Base-by-base conservation (phyloP, 2,797 vertebrate species). In the Chelon labrosus region DNA sequence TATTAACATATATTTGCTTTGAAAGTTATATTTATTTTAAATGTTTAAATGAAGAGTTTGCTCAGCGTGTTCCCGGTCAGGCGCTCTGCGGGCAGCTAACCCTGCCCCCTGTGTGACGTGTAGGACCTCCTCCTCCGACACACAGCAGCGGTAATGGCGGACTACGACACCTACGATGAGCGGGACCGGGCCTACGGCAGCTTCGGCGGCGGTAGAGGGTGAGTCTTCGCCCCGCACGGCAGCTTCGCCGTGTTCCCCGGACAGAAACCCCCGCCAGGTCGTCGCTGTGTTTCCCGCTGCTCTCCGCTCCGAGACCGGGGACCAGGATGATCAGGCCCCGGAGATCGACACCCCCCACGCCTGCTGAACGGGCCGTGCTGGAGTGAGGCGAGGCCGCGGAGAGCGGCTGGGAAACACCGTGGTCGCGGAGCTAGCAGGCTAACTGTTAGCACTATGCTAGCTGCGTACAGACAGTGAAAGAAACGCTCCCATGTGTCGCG, bases 161-260 rank as follows among this genome's bases (percentile, higher is more conserved):
- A 99, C 91, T 97, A 94, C 90, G 97, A 99, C 85, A 95, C 91
- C 90, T 98, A 96, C 89, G 97, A 98, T 77, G 97, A 98, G 90
- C 96, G 96, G 94, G 94, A 95, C 74, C 88, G 94, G 93, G 96
- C 96, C 95, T 98, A 98, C 80, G 95, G 96, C 84, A 97, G 96
- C 94, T 98, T 98, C 82, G 96, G 97, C 61, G 96, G 97, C 67
- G 96, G 97, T 66, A 95, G 96, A 92, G 97, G 97, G 98, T 98
- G 73, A 89, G 85, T 85, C 1, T 66, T 54, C 4, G 17, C 19
- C 27, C 7, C 17, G 22, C 37, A 12, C 17, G n/a, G 31, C 25
- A 2, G 46, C 58, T 19, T 0, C 4, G 38, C 31, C 1, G 8
- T 7, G 1, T 2, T 9, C 10, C 11, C 10, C 4, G 3, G 9